A percentile compares a stretch with the other conserved stretches of the same genome.
Conservation (phyloP, 2,113 vertebrate species). For the Vulpes vulpes region DNA sequence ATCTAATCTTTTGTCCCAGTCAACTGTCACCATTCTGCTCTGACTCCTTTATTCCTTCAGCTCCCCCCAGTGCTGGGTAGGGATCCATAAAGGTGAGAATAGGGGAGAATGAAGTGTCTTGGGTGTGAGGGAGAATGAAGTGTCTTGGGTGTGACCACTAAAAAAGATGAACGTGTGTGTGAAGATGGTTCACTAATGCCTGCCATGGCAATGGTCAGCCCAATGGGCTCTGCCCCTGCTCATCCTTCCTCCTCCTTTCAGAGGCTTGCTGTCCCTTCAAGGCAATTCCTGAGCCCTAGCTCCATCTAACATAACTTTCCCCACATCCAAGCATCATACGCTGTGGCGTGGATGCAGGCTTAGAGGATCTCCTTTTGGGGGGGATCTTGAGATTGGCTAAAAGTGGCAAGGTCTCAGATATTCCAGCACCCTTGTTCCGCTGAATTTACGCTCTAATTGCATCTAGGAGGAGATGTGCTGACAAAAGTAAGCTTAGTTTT, state of each 20-base stretch:
- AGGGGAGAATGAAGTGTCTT: neutral
- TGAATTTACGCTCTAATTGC: neutral
- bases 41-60: neutral
- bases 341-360: neutral
- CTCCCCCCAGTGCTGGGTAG: neutral
- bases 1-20: neutral
- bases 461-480: neutral
- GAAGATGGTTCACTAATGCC: neutral
- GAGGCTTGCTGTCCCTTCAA: neutral
- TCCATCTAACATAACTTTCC: neutral
- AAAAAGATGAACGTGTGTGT: neutral
- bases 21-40: neutral
- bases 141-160: neutral
- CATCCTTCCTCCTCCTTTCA: fast-evolving
- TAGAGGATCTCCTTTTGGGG: neutral
- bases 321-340: neutral
- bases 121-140: neutral
- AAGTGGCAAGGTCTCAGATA: neutral
- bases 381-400: neutral
- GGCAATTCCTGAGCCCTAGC: neutral
- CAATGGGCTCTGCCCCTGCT: neutral
- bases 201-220: neutral
- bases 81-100: no score
- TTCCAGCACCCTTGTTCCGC: neutral
- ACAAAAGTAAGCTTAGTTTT: neutral